These are phyloP conservation scores for Siniperca undulata DNA, from an alignment of 2,797 vertebrate species.

Conservation along the genomic window DNA sequence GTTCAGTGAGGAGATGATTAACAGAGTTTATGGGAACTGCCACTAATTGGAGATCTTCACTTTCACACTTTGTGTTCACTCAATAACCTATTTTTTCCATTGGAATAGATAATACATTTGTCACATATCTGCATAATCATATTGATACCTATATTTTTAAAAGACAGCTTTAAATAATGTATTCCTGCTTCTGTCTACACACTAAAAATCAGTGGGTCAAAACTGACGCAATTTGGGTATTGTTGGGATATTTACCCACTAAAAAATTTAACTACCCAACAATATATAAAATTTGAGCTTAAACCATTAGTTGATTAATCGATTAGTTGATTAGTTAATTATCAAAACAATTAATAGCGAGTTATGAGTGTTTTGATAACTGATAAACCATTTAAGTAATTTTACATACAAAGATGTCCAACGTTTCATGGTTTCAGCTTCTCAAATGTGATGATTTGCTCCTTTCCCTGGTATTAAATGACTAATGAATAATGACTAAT, in stretches of 20 bases:
- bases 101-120: conserved; percentile 6
- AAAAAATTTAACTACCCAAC: no score
- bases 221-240: not conserved
- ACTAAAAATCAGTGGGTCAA: not conserved
- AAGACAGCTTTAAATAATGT: not conserved
- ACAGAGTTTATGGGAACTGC: conserved; percentile 85
- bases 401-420: not conserved
- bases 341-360: not conserved
- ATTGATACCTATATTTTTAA: not conserved
- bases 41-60: conserved; percentile 72
- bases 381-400: not conserved
- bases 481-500: not conserved
- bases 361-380: not conserved
- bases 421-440: not conserved
- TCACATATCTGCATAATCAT: conserved; percentile 5
- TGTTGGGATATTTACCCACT: not conserved
- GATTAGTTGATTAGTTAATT: not conserved
- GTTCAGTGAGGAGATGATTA: conserved; percentile 86
- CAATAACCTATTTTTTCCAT: conserved; percentile 36
- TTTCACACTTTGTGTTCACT: conserved; percentile 51
- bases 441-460: not conserved
- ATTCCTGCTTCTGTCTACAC: not conserved
- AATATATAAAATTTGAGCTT: not conserved
- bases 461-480: not conserved
- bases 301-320: no score